phyloP scores from a whole-genome alignment of 2,113 vertebrate species.

The Zingel zingel region DNA sequence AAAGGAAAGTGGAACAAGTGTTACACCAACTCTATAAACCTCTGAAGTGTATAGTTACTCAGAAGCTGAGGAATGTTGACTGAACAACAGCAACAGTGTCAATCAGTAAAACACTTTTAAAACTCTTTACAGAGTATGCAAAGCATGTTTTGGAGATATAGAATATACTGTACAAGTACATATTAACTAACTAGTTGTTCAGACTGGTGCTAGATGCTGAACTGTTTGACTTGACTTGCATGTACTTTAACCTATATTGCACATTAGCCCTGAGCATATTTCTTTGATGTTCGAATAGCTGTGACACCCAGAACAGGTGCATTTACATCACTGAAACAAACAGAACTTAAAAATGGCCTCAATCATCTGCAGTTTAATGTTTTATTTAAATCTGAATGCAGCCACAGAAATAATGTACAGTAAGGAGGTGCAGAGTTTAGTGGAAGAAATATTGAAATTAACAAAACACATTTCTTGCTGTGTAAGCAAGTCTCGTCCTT shows the following conservation, averaged over 20 bases:
- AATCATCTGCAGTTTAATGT: conserved; percentile 28
- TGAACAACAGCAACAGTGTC: not conserved
- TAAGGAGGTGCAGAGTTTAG: conserved; percentile 46
- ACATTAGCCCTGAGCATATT: not conserved
- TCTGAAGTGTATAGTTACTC: not conserved
- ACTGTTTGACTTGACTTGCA: not conserved
- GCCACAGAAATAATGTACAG: conserved; percentile 11
- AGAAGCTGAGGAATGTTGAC: not conserved
- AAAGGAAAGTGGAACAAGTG: not conserved
- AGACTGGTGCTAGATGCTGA: conserved; percentile 9
- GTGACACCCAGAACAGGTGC: conserved; percentile 15
- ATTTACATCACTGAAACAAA: conserved; percentile 5
- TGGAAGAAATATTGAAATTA: conserved; percentile 16
- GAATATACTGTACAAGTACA: no score
- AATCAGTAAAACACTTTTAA: not conserved
- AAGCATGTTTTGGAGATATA: not conserved
- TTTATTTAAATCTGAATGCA: conserved; percentile 18
- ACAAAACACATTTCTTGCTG: conserved; percentile 40
- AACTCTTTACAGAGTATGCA: not conserved
- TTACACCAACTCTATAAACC: not conserved
- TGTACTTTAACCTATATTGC: not conserved
- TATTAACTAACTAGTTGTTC: conserved; percentile 4
- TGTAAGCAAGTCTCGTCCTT: conserved; percentile 40
- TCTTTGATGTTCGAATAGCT: not conserved
- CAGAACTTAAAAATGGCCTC: not conserved